Conservation (phyloP, 2,113 vertebrate genomes). For the Phainopepla nitens region DNA sequence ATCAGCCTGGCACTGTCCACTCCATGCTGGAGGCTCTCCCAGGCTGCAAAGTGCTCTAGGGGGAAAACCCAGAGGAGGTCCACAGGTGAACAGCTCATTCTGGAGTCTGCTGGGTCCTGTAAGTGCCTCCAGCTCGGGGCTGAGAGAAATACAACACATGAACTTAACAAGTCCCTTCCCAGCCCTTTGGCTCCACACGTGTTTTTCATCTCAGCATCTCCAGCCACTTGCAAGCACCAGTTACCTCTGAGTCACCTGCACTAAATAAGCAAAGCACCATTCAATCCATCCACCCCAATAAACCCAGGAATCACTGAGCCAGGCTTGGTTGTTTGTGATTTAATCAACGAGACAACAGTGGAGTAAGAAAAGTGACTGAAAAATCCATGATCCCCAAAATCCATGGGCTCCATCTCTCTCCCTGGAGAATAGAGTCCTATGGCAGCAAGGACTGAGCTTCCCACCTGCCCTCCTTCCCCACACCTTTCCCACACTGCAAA, state of each 20-base stretch:
- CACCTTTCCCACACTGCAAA: not conserved
- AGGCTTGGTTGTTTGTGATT: not conserved
- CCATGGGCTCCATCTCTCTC: not conserved
- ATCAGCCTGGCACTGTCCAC: not conserved
- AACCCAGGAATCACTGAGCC: not conserved
- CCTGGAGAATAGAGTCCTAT: fast-evolving
- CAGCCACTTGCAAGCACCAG: not conserved
- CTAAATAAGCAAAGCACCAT: not conserved
- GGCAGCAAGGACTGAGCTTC: not conserved
- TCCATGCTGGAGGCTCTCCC: not conserved
- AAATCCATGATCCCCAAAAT: not conserved
- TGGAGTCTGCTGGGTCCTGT: not conserved
- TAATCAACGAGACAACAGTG: not conserved
- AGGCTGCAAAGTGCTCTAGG: not conserved
- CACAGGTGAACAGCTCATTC: not conserved
- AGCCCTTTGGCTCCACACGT: not conserved
- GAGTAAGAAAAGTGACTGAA: not conserved
- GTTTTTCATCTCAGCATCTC: not conserved
- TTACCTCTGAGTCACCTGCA: not conserved
- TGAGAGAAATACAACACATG: not conserved
- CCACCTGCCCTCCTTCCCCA: not conserved
- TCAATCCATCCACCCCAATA: not conserved
- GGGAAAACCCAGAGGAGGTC: not conserved
- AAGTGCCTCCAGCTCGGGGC: not conserved
- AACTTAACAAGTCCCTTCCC: constrained; percentile 4